Evolutionary conservation across 2,888 invertebrate species (phyloP), one percentile per base, ranked within the genome.

Genomic region (Pogonocherus hispidulus): DNA sequence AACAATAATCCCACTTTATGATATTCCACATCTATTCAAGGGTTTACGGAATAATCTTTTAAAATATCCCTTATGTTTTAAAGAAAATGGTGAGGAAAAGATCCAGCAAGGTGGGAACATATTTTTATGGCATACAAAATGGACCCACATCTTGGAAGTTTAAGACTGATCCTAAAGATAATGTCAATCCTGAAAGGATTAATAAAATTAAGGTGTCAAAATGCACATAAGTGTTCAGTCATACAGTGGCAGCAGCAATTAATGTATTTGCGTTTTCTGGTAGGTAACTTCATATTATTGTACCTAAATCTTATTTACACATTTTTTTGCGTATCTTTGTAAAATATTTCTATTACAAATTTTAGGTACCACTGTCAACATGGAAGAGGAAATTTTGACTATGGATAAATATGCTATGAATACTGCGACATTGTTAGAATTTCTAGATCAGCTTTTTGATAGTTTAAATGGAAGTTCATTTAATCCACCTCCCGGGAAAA

Each of bases 171-270:
- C 57, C 63, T 67, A 9, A 57, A 64, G 46, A 16, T 71, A 68
- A 72, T 59, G 65, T 72, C 1, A 32, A 57, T 14, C 63, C 66
- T 19, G 37, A 52, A 18, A 37, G 23, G 22, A 67, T 68, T 16
- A 66, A 64, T 5, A 71, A 71, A 59, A 69, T 71, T 67, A 71
- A 66, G 44, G 71, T 71, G n/a, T 71, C 66, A n/a, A 63, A 55
- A 27, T 55, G 57, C 27, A 62, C 71, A 9, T 41, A 69, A 47
- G 68, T 55, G 8, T 27, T 63, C 1, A 62, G 62, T 23, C 47
- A 37, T n/a, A 5, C 8, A 5, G 37, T 37, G 2, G 37, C 37
- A 11, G 37, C 37, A 11, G 37, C 37, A 5, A 37, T 37, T 11
- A 37, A 37, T 37, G 37, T 37, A n/a, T 37, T 37, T 37, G 37